Evolutionary conservation across 2,888 invertebrate species (phyloP).

Genomic region (Synergus umbraculus): DNA sequence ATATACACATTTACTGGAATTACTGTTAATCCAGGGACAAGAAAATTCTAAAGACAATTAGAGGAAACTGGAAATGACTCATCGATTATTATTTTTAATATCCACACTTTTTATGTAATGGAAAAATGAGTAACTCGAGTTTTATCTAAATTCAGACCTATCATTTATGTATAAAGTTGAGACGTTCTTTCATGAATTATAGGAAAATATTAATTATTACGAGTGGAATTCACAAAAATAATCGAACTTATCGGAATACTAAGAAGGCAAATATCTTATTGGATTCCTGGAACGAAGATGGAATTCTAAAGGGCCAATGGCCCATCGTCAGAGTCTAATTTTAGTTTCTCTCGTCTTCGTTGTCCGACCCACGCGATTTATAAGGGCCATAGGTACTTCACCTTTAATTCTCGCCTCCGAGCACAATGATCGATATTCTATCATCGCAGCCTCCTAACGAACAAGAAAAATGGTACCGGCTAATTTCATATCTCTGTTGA

Average conservation of each 20-base stretch:
- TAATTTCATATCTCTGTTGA: background rate
- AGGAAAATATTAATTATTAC: no score
- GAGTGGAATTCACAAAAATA: no score
- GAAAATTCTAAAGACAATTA: constrained; percentile 26
- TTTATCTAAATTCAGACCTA: no score
- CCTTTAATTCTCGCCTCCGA: constrained; percentile 35
- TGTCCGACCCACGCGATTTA: constrained; percentile 21
- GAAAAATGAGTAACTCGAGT: no score
- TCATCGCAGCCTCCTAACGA: background rate
- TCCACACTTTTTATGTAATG: background rate
- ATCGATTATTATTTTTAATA: constrained; percentile 10
- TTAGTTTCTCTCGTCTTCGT: constrained; percentile 30
- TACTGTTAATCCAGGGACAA: background rate
- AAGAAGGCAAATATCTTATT: background rate
- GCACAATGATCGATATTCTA: constrained; percentile 23
- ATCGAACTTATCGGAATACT: no score
- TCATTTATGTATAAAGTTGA: no score
- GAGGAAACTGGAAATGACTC: constrained; percentile 10
- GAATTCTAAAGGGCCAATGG: constrained; percentile 32
- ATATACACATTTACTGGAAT: constrained; percentile 16
- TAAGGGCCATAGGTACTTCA: constrained; percentile 33
- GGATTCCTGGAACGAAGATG: background rate
- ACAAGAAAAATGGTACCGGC: constrained; percentile 12
- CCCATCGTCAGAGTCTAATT: constrained; percentile 34
- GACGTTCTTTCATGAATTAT: no score